Percentiles rank a stretch among this genome's conserved stretches.
Conservation (phyloP, 2,888 invertebrate genomes). For the Magallana nippona region DNA sequence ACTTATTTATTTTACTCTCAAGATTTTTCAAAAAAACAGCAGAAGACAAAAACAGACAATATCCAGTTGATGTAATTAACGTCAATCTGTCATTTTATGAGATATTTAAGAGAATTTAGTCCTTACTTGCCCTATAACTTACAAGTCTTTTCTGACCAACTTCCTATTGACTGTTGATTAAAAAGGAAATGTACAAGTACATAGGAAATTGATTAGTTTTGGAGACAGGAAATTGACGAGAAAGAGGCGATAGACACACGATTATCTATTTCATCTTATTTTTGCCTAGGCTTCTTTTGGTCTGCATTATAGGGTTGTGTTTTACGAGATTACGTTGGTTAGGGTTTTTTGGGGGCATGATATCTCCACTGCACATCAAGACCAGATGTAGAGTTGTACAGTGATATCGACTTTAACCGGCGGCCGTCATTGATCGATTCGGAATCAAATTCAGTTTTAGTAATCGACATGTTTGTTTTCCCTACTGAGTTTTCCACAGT, state of each 20-base stretch:
- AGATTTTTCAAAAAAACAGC: too few relatives aligned
- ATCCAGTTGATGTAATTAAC: too few relatives aligned
- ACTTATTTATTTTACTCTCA: too few relatives aligned
- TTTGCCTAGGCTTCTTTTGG: not conserved
- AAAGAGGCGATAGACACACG: not conserved
- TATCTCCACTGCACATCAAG: not conserved
- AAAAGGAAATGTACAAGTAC: not conserved
- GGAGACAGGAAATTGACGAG: slow-evolving; percentile 6
- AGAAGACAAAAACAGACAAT: too few relatives aligned
- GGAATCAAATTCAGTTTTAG: too few relatives aligned
- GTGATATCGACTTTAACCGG: not conserved
- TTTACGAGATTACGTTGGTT: not conserved
- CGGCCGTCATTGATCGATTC: too few relatives aligned
- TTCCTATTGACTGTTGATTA: not conserved
- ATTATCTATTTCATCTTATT: slow-evolving; percentile 2
- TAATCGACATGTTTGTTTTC: not conserved
- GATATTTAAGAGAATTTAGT: not conserved
- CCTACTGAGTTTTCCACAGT: not conserved
- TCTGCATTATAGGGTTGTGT: not conserved
- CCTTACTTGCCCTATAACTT: not conserved
- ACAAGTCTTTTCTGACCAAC: not conserved
- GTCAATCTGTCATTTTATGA: not conserved
- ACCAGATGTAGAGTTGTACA: not conserved
- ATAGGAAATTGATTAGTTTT: slow-evolving; percentile 25
- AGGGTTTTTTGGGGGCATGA: not conserved